These are phyloP conservation scores for Siphlonurus alternatus DNA, from an alignment of 2,888 invertebrate species.

Conservation along the genomic window DNA sequence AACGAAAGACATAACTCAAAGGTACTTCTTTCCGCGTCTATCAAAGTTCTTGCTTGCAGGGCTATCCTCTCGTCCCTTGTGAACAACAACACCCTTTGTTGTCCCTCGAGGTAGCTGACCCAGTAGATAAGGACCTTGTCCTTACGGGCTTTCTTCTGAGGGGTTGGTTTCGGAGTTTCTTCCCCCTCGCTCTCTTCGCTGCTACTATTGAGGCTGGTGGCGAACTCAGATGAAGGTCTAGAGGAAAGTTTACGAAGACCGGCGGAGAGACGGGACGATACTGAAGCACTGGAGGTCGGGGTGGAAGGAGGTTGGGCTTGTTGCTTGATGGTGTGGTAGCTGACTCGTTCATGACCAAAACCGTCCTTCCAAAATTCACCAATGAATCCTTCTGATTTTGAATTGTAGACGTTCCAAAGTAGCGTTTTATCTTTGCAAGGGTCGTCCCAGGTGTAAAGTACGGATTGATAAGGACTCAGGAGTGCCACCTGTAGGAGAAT, in stretches of 20 bases:
- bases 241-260: conserved; percentile 35
- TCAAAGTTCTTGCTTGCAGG: conserved; percentile 36
- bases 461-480: conserved; percentile 54
- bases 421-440: conserved; percentile 52
- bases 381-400: conserved; percentile 51
- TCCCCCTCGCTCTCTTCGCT: conserved; percentile 38
- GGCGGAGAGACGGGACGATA: conserved; percentile 33
- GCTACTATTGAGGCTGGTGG: conserved; percentile 35
- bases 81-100: conserved; percentile 54
- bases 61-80: conserved; percentile 60
- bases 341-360: conserved; percentile 50
- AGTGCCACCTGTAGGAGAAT: conserved; percentile 37
- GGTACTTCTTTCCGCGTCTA: conserved; percentile 48
- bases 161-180: conserved; percentile 17
- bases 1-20: conserved; percentile 51
- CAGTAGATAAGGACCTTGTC: conserved; percentile 65
- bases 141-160: conserved; percentile 42
- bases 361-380: conserved; percentile 48
- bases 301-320: conserved; percentile 29
- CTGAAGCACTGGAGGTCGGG: conserved; percentile 12
- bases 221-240: not conserved
- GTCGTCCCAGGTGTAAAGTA: conserved; percentile 75
- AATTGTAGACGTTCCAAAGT: conserved; percentile 69
- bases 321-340: conserved; percentile 49
- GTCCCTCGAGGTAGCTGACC: conserved; percentile 59